These are phyloP conservation scores for Albula glossodonta DNA, from an alignment of 2,113 vertebrate genomes.

Conservation along the genomic window DNA sequence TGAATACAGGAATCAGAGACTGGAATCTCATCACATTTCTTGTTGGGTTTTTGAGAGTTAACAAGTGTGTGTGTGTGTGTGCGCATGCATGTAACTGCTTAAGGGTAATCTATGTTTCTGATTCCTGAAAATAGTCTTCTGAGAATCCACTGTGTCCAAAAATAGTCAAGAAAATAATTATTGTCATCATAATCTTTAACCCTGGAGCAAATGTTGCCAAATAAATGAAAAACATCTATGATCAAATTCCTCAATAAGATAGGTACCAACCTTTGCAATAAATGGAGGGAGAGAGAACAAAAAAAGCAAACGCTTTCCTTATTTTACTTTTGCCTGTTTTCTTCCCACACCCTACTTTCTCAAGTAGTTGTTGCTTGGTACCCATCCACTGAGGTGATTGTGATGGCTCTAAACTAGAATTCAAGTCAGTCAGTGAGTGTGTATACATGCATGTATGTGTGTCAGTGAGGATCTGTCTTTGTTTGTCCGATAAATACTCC, in stretches of 20 bases:
- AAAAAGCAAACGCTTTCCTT: not conserved
- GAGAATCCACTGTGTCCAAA: conserved; percentile 29
- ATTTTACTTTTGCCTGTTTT: not conserved
- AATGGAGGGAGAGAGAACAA: not conserved
- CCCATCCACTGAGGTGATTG: not conserved
- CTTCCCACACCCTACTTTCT: not conserved
- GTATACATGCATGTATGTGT: conserved; percentile 28
- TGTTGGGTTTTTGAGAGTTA: not conserved
- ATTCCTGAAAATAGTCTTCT: conserved; percentile 11
- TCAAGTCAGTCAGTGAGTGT: conserved; percentile 27
- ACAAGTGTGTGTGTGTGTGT: conserved; percentile 6
- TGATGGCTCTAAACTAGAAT: not conserved
- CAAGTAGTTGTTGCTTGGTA: not conserved
- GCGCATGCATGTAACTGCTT: not conserved
- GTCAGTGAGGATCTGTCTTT: not conserved
- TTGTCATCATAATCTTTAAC: not conserved
- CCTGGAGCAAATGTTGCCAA: conserved; percentile 37
- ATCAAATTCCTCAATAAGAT: conserved; percentile 12
- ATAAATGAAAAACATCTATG: not conserved
- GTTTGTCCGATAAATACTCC: not conserved
- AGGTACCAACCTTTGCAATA: not conserved
- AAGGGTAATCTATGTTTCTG: not conserved
- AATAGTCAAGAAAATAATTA: conserved; percentile 8
- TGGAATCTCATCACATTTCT: not conserved
- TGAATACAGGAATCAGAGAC: not conserved